Percentiles rank a stretch among this genome's conserved stretches.
These are phyloP conservation scores for Carcinoscorpius rotundicauda DNA, from an alignment of 1,140 invertebrate genomes.

Conservation along the genomic window DNA sequence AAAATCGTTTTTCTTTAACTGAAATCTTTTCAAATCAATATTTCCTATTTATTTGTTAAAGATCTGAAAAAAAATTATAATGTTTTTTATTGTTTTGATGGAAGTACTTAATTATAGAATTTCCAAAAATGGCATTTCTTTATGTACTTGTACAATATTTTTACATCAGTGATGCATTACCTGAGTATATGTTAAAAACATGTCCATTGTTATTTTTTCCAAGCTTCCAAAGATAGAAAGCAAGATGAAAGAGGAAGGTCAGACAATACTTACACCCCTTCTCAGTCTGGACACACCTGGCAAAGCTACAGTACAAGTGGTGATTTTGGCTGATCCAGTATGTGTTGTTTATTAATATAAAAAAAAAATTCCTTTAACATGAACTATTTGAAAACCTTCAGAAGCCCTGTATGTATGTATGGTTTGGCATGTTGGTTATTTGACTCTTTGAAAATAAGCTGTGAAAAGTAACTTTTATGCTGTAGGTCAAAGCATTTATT, in stretches of 20 bases:
- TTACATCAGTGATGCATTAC: not conserved
- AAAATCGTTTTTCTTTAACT: constrained; percentile 4
- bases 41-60: too few relatives aligned
- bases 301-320: constrained; percentile 88
- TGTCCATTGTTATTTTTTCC: constrained; percentile 3
- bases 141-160: not conserved
- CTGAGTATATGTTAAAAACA: too few relatives aligned
- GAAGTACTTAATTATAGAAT: too few relatives aligned
- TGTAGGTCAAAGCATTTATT: too few relatives aligned
- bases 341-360: constrained; percentile 21
- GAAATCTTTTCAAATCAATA: not conserved
- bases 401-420: too few relatives aligned
- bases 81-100: too few relatives aligned
- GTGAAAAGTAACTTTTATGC: too few relatives aligned
- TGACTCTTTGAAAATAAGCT: too few relatives aligned
- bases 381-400: not conserved
- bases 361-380: not conserved
- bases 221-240: constrained; percentile 57
- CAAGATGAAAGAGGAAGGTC: constrained; percentile 53
- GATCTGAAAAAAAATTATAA: too few relatives aligned
- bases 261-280: constrained; percentile 72
- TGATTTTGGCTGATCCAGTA: constrained; percentile 87
- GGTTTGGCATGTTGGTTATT: too few relatives aligned
- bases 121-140: not conserved
- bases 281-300: constrained; percentile 88